Evolutionary conservation across 2,113 vertebrate genomes (phyloP), one percentile per base, ranked within the genome.

Genomic region (Hippocampus barbouri): DNA sequence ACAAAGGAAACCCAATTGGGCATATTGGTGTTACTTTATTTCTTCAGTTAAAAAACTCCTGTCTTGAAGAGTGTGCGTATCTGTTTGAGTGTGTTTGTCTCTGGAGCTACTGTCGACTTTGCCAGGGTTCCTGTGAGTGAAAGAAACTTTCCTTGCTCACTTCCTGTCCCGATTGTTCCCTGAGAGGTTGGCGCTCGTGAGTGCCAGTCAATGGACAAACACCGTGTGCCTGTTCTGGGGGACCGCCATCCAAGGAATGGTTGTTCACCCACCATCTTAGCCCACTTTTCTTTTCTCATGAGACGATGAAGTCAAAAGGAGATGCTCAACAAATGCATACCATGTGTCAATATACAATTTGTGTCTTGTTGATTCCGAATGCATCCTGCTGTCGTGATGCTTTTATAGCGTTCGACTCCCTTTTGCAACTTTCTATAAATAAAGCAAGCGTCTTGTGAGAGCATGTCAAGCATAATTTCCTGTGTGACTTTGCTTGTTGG

Each of bases 161-260:
- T 91, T 91, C 90, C 90, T 91, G 89, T 76, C 84, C 64, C 80
- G 80, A 88, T 89, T 89, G 89, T 90, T 76, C 74, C 60, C 79
- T 1, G 78, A 82, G 82, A 73, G 77, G 72, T 79, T 83, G 78
- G 83, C 80, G 77, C 76, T 78, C 70, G 72, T 83, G 70, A 3
- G 82, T 85, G 87, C 88, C 86, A 86, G 82, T 80, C 81, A 76
- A 83, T 54, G 34, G 40, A 34, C 38, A 0, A 74, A 77, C 71
- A 73, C 69, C 49, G 60, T 45, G 49, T 30, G 65, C 71, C 66
- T 6, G 57, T 71, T 75, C 75, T 16, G 60, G 8, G 67, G 8
- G 49, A 73, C 63, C 71, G 40, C 25, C 8, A 63, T 66, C 18
- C 21, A 57, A 1, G 71, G n/a, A 79, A 57, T 70, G 2, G 51